Evolutionary conservation across 2,888 invertebrate species (phyloP), one percentile per base, ranked within the genome.

Genomic region (Chorisops tibialis): DNA sequence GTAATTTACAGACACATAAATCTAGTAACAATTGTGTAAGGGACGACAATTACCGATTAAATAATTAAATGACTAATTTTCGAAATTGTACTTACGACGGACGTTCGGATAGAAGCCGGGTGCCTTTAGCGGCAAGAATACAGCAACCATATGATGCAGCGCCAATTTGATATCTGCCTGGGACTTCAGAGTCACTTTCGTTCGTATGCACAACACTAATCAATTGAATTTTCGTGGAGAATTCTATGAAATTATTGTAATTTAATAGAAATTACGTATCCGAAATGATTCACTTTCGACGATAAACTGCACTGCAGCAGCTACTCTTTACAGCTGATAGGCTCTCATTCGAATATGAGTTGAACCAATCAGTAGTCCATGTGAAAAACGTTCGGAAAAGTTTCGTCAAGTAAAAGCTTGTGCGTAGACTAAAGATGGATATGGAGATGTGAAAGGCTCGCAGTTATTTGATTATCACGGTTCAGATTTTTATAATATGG

Each of bases 231-330:
- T 14, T 6, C 37, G 43, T 38, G 11, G n/a, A n/a, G 18, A n/a
- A 49, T 30, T 22, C 24, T 14, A 7, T 19, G 6, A 6, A 43
- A 43, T n/a, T n/a, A 43, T 4, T 43, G 1, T 18, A 16, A 11
- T 18, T 30, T 7, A 43, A 19, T 14, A n/a, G 39, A 16, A 19
- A 21, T 7, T 47, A 30, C 21, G 39, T 43, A 59, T 49, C 51
- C 52, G 39, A 45, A 37, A 52, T 61, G 52, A 64, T 48, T 59
- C 41, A 63, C 35, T 56, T 30, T 22, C 51, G 37, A 24, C 45
- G 48, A 48, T 39, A 45, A 63, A 65, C 63, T 65, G 63, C 63
- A 65, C 59, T 62, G 39, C 54, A 52, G 52, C 54, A 16, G 54
- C 56, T 35, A 37, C 48, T 50, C 16, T 58, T 41, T 50, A 58